Base-by-base conservation (phyloP, 2,797 vertebrate genomes). In the Chelonia mydas region DNA sequence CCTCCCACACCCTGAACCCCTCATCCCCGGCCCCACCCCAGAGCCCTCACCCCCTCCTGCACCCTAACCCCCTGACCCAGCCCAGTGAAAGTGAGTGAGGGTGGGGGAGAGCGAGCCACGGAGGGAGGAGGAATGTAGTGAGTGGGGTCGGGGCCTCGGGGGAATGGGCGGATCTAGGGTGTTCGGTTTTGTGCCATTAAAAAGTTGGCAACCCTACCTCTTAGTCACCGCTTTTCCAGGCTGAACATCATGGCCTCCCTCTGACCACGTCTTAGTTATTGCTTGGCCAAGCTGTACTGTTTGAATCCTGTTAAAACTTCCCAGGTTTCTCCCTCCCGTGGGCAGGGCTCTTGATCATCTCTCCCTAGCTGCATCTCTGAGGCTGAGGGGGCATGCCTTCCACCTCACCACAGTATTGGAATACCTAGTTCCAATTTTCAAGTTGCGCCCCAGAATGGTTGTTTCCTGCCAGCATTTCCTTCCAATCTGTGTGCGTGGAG, bases 211-310 rank as follows among this genome's bases (percentile, higher is more conserved):
- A 16, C 16, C 50, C 50, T 17, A 6, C 50, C 50, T 51, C 50
- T 51, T 51, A 51, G 50, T 51, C 49, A 49, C 49, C 49, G 49
- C 11, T 49, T 49, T 13, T 49, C 50, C 50, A 51, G 50, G 51
- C 16, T 51, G 50, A 54, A 9, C 53, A 54, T 72, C 79, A 49
- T 59, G 53, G 72, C n/a, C 77, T 94, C 77, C 82, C 65, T 27
- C 12, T 49, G 84, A 17, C 33, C 41, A 28, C 25, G 4, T 37
- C 6, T 84, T 37, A 49, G 17, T 54, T 54, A 54, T 54, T 54
- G 27, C 51, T 85, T 55, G 65, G 16, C 45, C 0, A 0, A 77
- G 76, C 47, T 85, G 78, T 37, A 81, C 0, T 0, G 83, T 84
- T 68, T 81, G 76, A 95, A 74, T 23, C 37, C 47, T 16, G 81